Base-by-base conservation (phyloP, 1,140 invertebrate genomes). In the Ostrea edulis region DNA sequence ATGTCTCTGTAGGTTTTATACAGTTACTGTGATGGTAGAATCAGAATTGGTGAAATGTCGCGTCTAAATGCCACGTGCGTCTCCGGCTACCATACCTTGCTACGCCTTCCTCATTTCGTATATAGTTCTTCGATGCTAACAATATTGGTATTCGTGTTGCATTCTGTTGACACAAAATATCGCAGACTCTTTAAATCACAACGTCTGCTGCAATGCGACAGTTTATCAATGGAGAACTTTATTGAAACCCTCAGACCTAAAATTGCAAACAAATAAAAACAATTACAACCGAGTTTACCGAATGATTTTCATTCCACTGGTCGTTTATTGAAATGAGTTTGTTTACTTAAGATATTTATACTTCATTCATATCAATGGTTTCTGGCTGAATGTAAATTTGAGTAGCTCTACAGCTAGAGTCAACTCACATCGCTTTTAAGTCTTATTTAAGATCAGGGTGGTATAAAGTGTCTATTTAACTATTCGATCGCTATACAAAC, bases 351-450 rank as follows among this genome's bases (percentile, higher is more conserved):
- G 68, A 77, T 77, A 77, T 77, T 77, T 77, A 77, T 77, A 77
- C 68, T 77, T 77, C 68, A 77, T 77, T 77, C 29, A 77, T 77
- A 77, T 77, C 68, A 77, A 77, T 77, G 68, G 25, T 77, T 77
- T 29, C 25, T 22, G 68, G 68, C 68, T 77, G 68, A 77, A 77
- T 77, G 68, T 77, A 77, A 77, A 77, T 77, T 77, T 77, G 68
- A 11, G 68, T 35, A 35, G 25, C 68, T 77, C 68, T 77, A 77
- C 68, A 77, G 68, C 25, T 35, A 77, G 68, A 77, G 68, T 77
- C 68, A 77, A 77, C 68, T 77, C 68, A 5, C 35, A 77, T 77
- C 68, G 35, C 68, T 77, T 77, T 77, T 77, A 77, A 77, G 68
- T 77, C 25, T 77, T 77, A 77, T 77, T 77, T 77, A 77, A 77